phyloP scores from a whole-genome alignment of 2,797 vertebrate genomes.

The Pelochelys cantorii region DNA sequence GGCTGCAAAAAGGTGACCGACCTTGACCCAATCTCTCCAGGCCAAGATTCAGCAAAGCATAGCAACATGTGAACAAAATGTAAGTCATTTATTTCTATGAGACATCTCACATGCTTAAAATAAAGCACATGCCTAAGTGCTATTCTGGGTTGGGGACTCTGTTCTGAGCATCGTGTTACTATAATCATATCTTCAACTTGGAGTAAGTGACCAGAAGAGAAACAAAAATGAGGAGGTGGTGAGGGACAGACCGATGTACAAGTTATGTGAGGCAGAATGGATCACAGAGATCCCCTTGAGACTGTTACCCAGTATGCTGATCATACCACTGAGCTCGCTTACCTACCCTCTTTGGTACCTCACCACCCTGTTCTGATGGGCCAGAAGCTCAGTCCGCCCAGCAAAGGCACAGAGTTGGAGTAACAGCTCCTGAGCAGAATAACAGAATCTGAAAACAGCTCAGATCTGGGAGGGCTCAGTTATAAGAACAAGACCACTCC shows the following conservation, averaged over 20 bases:
- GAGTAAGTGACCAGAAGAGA: conserved; percentile 9
- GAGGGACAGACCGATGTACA: not conserved
- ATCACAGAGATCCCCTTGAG: too few species aligned
- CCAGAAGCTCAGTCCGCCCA: too few species aligned
- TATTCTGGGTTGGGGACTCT: not conserved
- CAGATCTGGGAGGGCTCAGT: too few species aligned
- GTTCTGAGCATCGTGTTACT: conserved; percentile 18
- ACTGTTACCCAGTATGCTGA: too few species aligned
- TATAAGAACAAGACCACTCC: too few species aligned
- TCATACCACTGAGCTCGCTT: too few species aligned
- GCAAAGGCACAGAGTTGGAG: too few species aligned
- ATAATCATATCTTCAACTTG: not conserved
- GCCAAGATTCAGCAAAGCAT: conserved; percentile 57
- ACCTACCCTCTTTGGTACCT: too few species aligned
- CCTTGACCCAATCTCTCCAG: conserved; percentile 16
- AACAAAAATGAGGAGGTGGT: not conserved
- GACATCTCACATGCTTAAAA: not conserved
- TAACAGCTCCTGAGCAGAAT: too few species aligned
- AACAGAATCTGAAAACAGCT: too few species aligned
- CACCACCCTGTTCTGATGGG: too few species aligned
- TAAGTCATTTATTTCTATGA: conserved; percentile 20
- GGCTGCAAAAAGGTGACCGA: not conserved
- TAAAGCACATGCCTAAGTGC: conserved; percentile 38
- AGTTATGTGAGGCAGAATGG: not conserved
- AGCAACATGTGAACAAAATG: not conserved